Evolutionary conservation across 2,888 invertebrate species (phyloP), one percentile per base, ranked within the genome.

Genomic region (Noctua fimbriata): DNA sequence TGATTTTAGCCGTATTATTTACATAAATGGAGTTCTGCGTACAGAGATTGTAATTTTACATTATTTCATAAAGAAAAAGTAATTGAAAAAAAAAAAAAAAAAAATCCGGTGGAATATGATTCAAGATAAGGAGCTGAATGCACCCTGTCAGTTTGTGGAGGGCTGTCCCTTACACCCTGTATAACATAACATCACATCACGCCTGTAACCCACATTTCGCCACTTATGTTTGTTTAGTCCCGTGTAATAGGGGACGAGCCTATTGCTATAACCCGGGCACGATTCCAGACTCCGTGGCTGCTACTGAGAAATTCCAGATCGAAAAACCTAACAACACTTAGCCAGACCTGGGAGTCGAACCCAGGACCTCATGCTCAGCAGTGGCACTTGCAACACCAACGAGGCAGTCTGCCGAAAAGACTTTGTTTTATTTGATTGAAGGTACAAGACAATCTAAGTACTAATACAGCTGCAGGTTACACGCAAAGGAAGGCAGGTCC

Each of bases 401-500:
- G 14, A 58, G n/a, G 6, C 12, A 60, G 2, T 16, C 28, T 60
- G 28, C 14, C 28, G 58, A 55, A 36, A 36, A 71, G 12, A 1
- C 18, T 67, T n/a, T 12, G 47, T 32, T 47, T 14, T 69, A 28
- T 49, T 9, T 52, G 5, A 18, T 16, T 12, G 4, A 74, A 14
- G 55, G 14, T 32, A 18, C 14, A 73, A 44, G 0, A 65, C 1
- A 5, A 60, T 47, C 69, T 32, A 18, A 12, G 18, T 18, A 21
- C 2, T 36, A 9, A 12, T 55, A 16, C 21, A 77, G 65, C 32
- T 69, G 58, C 78, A 21, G 12, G 18, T 65, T 44, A 16, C 32
- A 14, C 7, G 1, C 14, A 28, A n/a, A 32, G 28, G 55, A 71
- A 28, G 21, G 32, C 67, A 71, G 80, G 71, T 80, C 52, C 24